Conservation (phyloP, 2,113 vertebrate species). For the Megaleporinus macrocephalus region DNA sequence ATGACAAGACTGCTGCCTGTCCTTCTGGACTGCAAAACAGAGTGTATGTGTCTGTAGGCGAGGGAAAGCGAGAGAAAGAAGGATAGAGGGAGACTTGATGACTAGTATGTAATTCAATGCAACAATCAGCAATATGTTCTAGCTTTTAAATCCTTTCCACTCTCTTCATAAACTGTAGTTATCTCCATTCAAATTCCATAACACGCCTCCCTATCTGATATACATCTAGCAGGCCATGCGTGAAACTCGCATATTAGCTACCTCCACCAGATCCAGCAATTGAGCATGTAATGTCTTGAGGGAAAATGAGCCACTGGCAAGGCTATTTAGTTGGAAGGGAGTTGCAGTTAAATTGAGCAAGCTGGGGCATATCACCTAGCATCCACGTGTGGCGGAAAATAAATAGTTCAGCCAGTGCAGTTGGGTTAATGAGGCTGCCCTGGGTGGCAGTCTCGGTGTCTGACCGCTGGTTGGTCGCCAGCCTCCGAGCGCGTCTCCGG, state of each 20-base stretch:
- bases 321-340: conserved; percentile 26
- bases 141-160: not conserved
- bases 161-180: not conserved
- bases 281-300: conserved; percentile 24
- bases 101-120: not conserved
- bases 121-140: not conserved
- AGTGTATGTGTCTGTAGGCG: not conserved
- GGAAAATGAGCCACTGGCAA: conserved; percentile 1
- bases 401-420: conserved; percentile 63
- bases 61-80: not conserved
- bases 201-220: conserved; percentile 12
- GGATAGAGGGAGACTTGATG: not conserved
- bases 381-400: conserved; percentile 59
- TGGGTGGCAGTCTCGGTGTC: conserved; percentile 36
- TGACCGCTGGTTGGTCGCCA: conserved; percentile 25
- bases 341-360: conserved; percentile 69
- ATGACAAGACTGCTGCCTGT: conserved; percentile 11
- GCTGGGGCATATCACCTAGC: conserved; percentile 60
- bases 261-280: conserved; percentile 1
- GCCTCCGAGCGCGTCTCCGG: conserved; percentile 42
- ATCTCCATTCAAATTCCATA: conserved; percentile 3
- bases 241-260: conserved; percentile 34
- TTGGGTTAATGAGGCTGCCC: conserved; percentile 74
- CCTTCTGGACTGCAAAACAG: conserved; percentile 36
- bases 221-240: not conserved